phyloP scores from a whole-genome alignment of 1,140 invertebrate genomes.

The Epicauta chinensis region DNA sequence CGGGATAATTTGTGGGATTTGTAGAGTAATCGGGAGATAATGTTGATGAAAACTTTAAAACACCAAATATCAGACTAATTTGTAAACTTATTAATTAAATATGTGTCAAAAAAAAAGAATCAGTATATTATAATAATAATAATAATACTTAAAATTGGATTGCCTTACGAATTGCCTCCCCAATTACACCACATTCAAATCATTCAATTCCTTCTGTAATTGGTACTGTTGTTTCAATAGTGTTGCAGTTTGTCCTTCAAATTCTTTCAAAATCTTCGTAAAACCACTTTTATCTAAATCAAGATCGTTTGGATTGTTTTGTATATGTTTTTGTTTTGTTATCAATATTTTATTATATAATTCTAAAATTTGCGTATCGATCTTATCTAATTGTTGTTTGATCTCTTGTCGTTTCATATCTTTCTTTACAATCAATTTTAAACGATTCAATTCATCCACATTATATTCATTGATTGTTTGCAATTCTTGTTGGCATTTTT shows the following conservation, averaged over 20 bases:
- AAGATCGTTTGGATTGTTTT: constrained; percentile 25
- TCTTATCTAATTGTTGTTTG: constrained; percentile 58
- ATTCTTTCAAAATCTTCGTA: constrained; percentile 26
- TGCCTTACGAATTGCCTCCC: too few relatives aligned
- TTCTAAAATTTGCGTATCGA: constrained; percentile 50
- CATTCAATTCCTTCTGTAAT: constrained; percentile 3
- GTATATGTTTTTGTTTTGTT: constrained; percentile 28
- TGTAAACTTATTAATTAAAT: constrained; percentile 8
- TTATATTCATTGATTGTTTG: constrained; percentile 64
- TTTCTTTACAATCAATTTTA: constrained; percentile 54
- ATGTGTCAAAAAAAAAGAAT: constrained; percentile 14
- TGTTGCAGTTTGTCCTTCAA: constrained; percentile 32
- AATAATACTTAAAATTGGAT: not conserved
- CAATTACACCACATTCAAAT: constrained; percentile 1
- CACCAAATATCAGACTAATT: constrained; percentile 17
- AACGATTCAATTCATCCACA: constrained; percentile 55
- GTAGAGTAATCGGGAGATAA: too few relatives aligned
- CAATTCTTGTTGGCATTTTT: constrained; percentile 76
- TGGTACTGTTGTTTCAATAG: constrained; percentile 32
- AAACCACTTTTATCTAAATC: constrained; percentile 27
- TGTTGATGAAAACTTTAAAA: constrained; percentile 9
- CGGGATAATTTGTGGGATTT: too few relatives aligned
- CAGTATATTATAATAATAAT: not conserved
- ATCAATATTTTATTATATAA: constrained; percentile 35
- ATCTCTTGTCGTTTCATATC: constrained; percentile 63